Evolutionary conservation across 2,797 vertebrate genomes (phyloP).

Genomic region (Alosa sapidissima): DNA sequence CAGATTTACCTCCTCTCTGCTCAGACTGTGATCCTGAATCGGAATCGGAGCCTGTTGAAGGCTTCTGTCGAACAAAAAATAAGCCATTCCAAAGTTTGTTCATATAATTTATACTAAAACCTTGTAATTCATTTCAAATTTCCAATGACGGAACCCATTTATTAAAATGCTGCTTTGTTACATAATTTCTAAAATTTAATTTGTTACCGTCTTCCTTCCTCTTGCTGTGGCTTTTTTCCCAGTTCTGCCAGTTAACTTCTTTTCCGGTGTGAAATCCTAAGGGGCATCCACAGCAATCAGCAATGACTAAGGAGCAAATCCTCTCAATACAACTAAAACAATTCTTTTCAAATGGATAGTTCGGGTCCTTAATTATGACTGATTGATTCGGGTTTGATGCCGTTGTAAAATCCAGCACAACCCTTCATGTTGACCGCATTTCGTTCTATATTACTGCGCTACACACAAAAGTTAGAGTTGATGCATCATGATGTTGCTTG

Average conservation of each 20-base stretch:
- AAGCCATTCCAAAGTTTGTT: neutral
- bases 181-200: neutral
- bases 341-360: too few relatives aligned
- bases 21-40: constrained; percentile 81
- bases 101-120: neutral
- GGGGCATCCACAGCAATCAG: constrained; percentile 27
- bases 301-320: neutral
- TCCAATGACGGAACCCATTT: neutral
- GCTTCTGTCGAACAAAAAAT: constrained; percentile 71
- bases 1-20: constrained; percentile 68
- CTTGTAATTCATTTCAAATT: neutral
- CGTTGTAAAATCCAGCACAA: too few relatives aligned
- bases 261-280: constrained; percentile 95
- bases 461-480: too few relatives aligned
- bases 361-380: too few relatives aligned
- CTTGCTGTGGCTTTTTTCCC: constrained; percentile 64
- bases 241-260: constrained; percentile 73
- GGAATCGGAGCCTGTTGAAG: constrained; percentile 84
- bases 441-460: too few relatives aligned
- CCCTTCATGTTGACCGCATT: too few relatives aligned
- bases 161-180: neutral
- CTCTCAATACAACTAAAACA: neutral
- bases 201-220: constrained; percentile 74
- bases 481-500: too few relatives aligned
- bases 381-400: too few relatives aligned